phyloP scores from a whole-genome alignment of 1,140 invertebrate species.

The Rhopalosiphum maidis region DNA sequence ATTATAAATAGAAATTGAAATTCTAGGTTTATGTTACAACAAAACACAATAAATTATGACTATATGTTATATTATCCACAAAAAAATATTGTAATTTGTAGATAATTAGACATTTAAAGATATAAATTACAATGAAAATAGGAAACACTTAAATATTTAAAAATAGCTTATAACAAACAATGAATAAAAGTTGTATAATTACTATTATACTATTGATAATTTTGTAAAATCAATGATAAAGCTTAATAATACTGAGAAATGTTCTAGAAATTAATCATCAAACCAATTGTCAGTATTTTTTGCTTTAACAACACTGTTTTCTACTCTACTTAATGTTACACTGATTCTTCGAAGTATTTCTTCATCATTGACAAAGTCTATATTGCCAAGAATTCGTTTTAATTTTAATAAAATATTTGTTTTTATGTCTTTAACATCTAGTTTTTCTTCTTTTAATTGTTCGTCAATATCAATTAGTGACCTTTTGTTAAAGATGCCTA shows the following conservation, averaged over 20 bases:
- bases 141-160: neutral
- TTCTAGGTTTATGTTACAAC: neutral
- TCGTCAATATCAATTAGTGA: neutral
- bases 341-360: constrained; percentile 32
- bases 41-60: neutral
- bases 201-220: neutral
- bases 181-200: neutral
- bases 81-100: neutral
- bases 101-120: neutral
- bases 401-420: constrained; percentile 30
- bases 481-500: constrained; percentile 43
- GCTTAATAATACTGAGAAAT: neutral
- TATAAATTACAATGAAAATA: neutral
- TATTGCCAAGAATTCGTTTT: constrained; percentile 7
- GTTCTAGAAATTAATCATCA: neutral
- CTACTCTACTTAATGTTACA: constrained; percentile 31
- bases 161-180: neutral
- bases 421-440: constrained; percentile 29
- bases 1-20: neutral
- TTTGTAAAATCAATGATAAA: neutral
- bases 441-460: neutral
- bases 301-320: constrained; percentile 1
- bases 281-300: neutral
- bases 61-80: neutral
- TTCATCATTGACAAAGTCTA: constrained; percentile 48